Percentiles rank a stretch among this genome's conserved stretches.
These are phyloP conservation scores for Geococcyx californianus DNA, from an alignment of 2,113 vertebrate species.

Conservation along the genomic window DNA sequence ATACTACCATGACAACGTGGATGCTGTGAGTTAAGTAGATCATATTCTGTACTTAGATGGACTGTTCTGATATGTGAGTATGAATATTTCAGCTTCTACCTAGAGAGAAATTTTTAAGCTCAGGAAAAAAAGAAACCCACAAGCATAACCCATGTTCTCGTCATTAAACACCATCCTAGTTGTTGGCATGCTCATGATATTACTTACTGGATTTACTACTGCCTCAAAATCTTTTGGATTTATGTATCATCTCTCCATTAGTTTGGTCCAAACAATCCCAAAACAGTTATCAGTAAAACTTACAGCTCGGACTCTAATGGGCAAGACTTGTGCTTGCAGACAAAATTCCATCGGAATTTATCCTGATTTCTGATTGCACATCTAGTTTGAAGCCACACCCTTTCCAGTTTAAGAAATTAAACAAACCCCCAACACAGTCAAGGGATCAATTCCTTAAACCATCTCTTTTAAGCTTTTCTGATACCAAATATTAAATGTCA, in stretches of 20 bases:
- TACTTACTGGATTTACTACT: background rate
- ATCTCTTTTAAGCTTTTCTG: background rate
- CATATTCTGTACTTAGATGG: background rate
- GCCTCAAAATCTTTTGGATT: background rate
- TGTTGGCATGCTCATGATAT: fast-evolving
- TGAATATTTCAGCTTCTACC: background rate
- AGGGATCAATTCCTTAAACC: background rate
- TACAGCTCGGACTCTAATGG: fast-evolving
- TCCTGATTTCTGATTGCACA: background rate
- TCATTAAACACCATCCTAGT: background rate
- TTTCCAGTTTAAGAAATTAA: background rate
- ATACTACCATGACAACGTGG: background rate
- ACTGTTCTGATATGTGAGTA: background rate
- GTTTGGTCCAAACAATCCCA: background rate
- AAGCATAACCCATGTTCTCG: background rate
- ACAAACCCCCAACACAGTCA: background rate
- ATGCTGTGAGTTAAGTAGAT: background rate
- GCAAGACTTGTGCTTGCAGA: background rate
- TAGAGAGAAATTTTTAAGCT: background rate
- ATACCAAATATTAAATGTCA: background rate
- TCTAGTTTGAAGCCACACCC: background rate
- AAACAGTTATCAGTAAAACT: background rate
- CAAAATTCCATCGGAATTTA: background rate
- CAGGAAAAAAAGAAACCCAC: background rate
- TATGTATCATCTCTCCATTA: background rate